Conservation (phyloP, 2,797 vertebrate genomes). For the Oreochromis grahami region DNA sequence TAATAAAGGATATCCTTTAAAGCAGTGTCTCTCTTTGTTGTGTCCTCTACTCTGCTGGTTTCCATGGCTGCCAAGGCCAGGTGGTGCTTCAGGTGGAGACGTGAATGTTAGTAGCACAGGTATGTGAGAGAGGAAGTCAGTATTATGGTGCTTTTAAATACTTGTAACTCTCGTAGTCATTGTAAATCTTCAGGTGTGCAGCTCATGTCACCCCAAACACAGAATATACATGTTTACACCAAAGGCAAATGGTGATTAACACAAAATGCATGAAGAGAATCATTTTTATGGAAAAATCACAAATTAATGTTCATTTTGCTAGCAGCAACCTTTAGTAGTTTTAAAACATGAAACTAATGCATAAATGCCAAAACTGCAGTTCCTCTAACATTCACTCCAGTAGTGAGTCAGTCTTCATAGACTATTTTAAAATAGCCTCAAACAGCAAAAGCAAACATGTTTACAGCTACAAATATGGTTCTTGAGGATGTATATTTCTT, state of each 20-base stretch:
- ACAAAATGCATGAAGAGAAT: not conserved
- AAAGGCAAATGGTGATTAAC: not conserved
- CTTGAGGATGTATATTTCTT: not conserved
- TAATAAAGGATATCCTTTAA: not conserved
- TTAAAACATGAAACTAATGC: not conserved
- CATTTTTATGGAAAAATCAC: not conserved
- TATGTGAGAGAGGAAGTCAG: not conserved
- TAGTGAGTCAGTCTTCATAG: not conserved
- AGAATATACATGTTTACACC: not conserved
- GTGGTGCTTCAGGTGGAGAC: conserved; percentile 3
- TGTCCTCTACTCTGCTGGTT: conserved; percentile 21
- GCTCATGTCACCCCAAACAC: not conserved
- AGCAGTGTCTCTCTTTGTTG: not conserved
- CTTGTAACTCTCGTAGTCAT: not conserved
- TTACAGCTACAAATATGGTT: not conserved
- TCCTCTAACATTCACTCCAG: not conserved
- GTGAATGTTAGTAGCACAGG: not conserved
- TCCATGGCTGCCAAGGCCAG: conserved; percentile 57
- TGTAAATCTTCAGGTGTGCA: not conserved
- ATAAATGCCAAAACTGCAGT: not conserved
- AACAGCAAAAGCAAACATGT: too few relatives aligned
- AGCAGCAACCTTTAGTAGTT: not conserved
- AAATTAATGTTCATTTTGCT: not conserved
- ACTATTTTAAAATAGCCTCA: too few relatives aligned
- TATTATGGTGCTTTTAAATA: not conserved